Evolutionary conservation across 2,797 vertebrate genomes (phyloP).

Genomic region (Muscicapa striata): DNA sequence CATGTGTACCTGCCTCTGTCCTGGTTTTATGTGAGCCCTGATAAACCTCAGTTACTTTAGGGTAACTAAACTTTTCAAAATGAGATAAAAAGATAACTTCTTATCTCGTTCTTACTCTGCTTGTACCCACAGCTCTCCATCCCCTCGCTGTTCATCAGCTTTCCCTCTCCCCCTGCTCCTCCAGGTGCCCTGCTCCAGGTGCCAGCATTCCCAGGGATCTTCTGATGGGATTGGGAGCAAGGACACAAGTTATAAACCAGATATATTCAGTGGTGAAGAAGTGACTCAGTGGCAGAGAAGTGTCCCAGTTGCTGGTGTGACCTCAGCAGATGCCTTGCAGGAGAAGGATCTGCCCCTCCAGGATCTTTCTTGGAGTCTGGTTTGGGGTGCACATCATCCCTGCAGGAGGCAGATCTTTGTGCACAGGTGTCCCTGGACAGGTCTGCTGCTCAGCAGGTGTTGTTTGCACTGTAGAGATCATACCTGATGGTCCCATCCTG

Average conservation of each 20-base stretch:
- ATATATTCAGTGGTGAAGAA: accelerated
- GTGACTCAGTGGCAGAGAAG: not conserved
- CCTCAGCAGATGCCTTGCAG: not conserved
- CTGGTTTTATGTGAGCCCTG: not conserved
- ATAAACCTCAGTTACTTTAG: not conserved
- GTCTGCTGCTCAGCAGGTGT: not conserved
- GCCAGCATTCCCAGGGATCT: not conserved
- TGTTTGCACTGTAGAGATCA: not conserved
- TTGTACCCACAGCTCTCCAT: not conserved
- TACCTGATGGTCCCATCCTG: not conserved
- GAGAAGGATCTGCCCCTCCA: not conserved
- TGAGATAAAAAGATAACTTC: not conserved
- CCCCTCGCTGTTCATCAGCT: not conserved
- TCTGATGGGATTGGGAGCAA: accelerated
- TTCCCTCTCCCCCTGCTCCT: not conserved
- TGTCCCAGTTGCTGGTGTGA: accelerated
- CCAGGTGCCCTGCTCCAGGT: not conserved
- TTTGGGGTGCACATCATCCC: accelerated
- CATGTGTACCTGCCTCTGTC: not conserved
- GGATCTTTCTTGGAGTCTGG: not conserved
- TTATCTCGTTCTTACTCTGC: not conserved
- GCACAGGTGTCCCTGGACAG: not conserved
- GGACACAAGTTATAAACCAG: accelerated
- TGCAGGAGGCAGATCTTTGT: not conserved
- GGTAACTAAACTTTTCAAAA: not conserved